These are phyloP conservation scores for Porites rus DNA, from an alignment of 92 coral and sea anemone species.

Conservation along the genomic window DNA sequence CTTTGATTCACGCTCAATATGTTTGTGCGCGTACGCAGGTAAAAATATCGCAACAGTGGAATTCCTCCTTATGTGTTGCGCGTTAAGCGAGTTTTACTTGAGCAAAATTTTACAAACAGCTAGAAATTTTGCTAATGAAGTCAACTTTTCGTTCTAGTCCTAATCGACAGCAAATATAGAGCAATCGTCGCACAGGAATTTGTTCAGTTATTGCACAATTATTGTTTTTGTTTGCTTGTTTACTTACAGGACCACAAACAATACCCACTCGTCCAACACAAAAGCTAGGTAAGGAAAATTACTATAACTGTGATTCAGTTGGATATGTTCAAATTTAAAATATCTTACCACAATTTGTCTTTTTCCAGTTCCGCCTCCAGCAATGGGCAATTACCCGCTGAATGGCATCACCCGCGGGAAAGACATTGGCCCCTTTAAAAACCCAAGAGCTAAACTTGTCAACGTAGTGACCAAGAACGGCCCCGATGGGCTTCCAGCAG, in stretches of 20 bases:
- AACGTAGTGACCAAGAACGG: conserved; percentile 64
- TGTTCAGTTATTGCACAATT: too few relatives aligned
- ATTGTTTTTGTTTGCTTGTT: background rate
- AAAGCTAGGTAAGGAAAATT: conserved; percentile 25
- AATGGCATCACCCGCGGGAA: conserved; percentile 70
- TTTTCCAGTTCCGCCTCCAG: conserved; percentile 68
- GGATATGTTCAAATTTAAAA: too few relatives aligned
- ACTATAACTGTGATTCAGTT: background rate
- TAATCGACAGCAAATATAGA: too few relatives aligned
- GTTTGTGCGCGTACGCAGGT: too few relatives aligned
- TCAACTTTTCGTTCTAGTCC: too few relatives aligned
- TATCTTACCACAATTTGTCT: background rate
- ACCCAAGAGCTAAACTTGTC: conserved; percentile 65
- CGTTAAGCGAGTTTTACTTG: too few relatives aligned
- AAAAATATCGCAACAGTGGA: too few relatives aligned
- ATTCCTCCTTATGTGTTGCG: too few relatives aligned
- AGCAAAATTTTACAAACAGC: too few relatives aligned
- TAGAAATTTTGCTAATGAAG: too few relatives aligned
- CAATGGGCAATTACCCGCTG: conserved; percentile 75
- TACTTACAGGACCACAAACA: conserved; percentile 7
- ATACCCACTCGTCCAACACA: conserved; percentile 28
- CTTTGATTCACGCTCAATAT: too few relatives aligned
- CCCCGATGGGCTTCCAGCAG: conserved; percentile 77
- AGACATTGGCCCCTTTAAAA: conserved; percentile 68
- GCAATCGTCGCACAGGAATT: too few relatives aligned